phyloP scores from a whole-genome alignment of 2,113 vertebrate genomes.

The Psittacula cyanocephala region DNA sequence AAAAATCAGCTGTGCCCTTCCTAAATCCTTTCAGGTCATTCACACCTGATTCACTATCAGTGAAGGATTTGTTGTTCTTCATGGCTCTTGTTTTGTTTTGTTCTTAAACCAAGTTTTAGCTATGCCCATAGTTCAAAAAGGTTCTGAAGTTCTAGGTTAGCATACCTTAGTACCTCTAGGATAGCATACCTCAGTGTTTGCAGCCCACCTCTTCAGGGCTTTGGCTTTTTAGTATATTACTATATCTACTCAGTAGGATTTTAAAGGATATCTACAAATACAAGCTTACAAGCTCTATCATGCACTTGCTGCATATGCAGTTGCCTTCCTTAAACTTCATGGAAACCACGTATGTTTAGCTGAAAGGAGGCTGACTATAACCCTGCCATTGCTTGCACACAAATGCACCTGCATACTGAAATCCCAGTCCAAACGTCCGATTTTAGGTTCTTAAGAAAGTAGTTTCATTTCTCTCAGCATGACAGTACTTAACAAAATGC shows the following conservation, averaged over 20 bases:
- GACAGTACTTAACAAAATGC: not conserved
- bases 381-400: not conserved
- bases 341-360: fast-evolving
- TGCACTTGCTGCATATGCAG: not conserved
- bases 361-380: not conserved
- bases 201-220: not conserved
- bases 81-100: not conserved
- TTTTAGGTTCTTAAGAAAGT: not conserved
- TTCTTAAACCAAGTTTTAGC: not conserved
- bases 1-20: not conserved
- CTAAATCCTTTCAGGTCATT: not conserved
- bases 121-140: not conserved
- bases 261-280: not conserved
- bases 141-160: not conserved
- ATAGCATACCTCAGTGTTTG: not conserved
- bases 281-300: not conserved
- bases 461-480: not conserved
- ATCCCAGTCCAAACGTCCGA: not conserved
- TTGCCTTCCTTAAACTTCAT: not conserved
- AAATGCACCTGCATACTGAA: not conserved
- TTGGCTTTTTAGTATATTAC: not conserved
- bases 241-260: not conserved
- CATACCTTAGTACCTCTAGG: not conserved
- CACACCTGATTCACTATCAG: not conserved
- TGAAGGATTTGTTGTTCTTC: not conserved